Percentiles rank a stretch among this genome's conserved stretches.
These are phyloP conservation scores for Falco columbarius DNA, from an alignment of 2,797 vertebrate genomes.

Conservation along the genomic window DNA sequence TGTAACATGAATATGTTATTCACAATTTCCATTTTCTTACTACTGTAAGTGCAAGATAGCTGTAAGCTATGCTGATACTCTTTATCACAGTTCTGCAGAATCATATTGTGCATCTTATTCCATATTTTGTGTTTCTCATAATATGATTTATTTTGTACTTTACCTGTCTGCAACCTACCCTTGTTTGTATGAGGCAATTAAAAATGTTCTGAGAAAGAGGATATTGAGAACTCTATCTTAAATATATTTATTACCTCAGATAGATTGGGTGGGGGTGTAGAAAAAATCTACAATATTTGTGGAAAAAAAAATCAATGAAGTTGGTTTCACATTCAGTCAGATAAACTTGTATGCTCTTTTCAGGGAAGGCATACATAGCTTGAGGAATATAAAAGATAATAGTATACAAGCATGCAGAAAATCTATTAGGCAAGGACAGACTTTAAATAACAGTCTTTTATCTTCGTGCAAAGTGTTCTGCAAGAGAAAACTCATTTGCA, in stretches of 20 bases:
- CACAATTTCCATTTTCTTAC: not conserved
- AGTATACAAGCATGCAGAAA: not conserved
- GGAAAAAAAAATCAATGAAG: not conserved
- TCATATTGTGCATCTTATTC: not conserved
- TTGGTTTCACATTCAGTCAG: not conserved
- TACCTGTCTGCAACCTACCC: not conserved
- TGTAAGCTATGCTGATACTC: not conserved
- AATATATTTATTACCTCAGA: not conserved
- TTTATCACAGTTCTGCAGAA: not conserved
- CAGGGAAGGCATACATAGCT: not conserved
- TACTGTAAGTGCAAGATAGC: not conserved
- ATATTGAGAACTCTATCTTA: not conserved
- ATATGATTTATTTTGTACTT: not conserved
- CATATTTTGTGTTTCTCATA: not conserved
- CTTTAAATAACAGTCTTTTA: not conserved
- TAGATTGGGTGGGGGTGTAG: rapidly evolving
- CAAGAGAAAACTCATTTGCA: not conserved
- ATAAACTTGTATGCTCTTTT: not conserved
- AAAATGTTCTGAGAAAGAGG: not conserved
- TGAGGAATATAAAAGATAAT: not conserved
- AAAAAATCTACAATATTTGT: not conserved
- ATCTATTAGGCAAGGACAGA: not conserved
- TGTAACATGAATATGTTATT: not conserved
- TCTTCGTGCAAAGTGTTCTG: not conserved
- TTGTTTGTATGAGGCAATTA: not conserved